Percentiles rank a stretch among this genome's conserved stretches.
Conservation (phyloP, 2,888 invertebrate species). For the Deroplatys truncata region DNA sequence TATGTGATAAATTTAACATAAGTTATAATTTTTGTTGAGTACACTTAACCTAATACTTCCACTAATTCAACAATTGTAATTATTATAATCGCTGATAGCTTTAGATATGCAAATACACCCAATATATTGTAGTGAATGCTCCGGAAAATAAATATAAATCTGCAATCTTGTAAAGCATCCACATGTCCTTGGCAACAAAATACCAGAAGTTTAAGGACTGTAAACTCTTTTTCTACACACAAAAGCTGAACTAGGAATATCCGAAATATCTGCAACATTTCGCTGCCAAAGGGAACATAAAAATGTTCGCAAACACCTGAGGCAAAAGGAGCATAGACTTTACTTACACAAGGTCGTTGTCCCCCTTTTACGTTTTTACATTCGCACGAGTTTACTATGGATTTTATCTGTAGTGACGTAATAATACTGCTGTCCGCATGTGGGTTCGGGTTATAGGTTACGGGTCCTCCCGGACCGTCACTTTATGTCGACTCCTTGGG, state of each 20-base stretch:
- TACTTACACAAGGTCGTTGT: background rate
- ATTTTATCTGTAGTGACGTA: background rate
- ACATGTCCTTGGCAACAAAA: no score
- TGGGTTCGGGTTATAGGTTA: background rate
- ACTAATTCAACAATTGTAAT: no score
- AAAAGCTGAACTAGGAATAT: background rate
- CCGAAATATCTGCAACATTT: background rate
- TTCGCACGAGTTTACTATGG: background rate
- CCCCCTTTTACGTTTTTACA: background rate
- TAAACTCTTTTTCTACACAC: no score
- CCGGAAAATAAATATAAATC: no score
- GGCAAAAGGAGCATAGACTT: background rate
- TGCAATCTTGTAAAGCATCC: no score
- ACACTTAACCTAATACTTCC: no score
- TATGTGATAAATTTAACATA: no score
- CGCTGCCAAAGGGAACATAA: background rate
- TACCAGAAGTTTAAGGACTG: no score
- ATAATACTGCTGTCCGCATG: background rate
- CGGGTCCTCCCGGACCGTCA: background rate
- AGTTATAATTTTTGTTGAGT: no score
- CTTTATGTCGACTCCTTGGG: conserved; percentile 3
- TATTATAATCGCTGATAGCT: no score
- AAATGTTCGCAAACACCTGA: background rate
- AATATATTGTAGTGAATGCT: no score
- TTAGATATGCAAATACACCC: no score